phyloP scores from a whole-genome alignment of 2,888 invertebrate species.

The Dynastes tityus region DNA sequence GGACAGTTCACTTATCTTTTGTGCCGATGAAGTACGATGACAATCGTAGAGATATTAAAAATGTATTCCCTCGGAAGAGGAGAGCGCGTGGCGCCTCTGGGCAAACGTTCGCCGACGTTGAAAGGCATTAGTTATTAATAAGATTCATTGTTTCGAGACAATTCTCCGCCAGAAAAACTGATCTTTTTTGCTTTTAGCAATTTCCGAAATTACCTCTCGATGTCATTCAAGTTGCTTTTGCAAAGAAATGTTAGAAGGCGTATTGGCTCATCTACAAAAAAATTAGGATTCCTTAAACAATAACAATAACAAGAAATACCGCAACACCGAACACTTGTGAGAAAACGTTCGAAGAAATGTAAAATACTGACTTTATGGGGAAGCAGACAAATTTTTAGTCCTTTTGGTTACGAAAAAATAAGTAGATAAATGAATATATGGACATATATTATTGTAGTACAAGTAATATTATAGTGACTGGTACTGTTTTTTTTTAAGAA shows the following conservation, averaged over 20 bases:
- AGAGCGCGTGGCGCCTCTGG: conserved; percentile 7
- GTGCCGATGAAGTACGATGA: conserved; percentile 45
- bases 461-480: too few relatives aligned
- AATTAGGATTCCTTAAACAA: too few relatives aligned
- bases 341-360: too few relatives aligned
- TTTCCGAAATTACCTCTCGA: conserved; percentile 9
- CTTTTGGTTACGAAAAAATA: too few relatives aligned
- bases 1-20: conserved; percentile 44
- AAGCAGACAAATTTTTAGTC: too few relatives aligned
- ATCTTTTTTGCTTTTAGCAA: conserved; percentile 22
- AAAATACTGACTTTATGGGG: too few relatives aligned
- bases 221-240: conserved; percentile 16
- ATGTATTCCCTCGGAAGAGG: conserved; percentile 36
- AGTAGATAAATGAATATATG: too few relatives aligned
- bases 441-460: too few relatives aligned
- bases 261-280: too few relatives aligned
- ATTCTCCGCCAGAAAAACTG: conserved; percentile 11
- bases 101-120: conserved; percentile 23
- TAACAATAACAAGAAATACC: too few relatives aligned
- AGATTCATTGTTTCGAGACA: conserved; percentile 42
- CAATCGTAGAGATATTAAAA: conserved; percentile 48
- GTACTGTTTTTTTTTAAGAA: too few relatives aligned
- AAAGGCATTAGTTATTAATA: conserved; percentile 40
- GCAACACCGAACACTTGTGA: too few relatives aligned
- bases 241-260: neutral